phyloP scores from a whole-genome alignment of 1,140 invertebrate genomes.

The Anagrus nilaparvatae region DNA sequence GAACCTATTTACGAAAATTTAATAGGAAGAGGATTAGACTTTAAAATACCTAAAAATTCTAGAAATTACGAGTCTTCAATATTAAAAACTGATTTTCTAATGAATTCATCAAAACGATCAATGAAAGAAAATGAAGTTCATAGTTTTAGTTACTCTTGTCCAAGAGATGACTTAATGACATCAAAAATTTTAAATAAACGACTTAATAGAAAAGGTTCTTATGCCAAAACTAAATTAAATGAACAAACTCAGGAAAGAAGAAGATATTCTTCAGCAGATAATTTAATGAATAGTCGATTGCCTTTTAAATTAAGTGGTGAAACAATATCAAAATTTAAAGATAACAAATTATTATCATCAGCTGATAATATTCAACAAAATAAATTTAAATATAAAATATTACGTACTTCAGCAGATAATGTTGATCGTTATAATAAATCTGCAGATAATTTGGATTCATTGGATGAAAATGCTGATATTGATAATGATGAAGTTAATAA shows the following conservation, averaged over 20 bases:
- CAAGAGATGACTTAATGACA: conserved; percentile 29
- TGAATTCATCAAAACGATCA: not conserved
- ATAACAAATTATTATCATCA: conserved; percentile 29
- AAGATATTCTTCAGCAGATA: conserved; percentile 36
- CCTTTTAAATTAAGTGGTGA: conserved; percentile 21
- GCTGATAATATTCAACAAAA: conserved; percentile 31
- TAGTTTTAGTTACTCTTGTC: too few species aligned
- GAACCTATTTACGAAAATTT: conserved; percentile 13
- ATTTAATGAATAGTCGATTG: conserved; percentile 27
- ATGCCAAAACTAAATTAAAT: conserved; percentile 19
- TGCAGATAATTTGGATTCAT: conserved; percentile 28
- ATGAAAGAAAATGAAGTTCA: not conserved
- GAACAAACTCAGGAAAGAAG: conserved; percentile 24
- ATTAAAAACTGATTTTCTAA: not conserved
- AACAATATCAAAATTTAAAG: conserved; percentile 23
- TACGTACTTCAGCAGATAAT: conserved; percentile 33
- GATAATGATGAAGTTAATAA: conserved; percentile 14
- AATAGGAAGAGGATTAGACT: not conserved
- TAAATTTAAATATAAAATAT: conserved; percentile 23
- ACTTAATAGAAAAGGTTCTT: conserved; percentile 28
- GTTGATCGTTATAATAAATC: conserved; percentile 30
- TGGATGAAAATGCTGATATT: conserved; percentile 21
- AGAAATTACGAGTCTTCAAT: not conserved
- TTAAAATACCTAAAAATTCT: conserved; percentile 5
- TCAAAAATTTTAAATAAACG: conserved; percentile 18